A percentile compares a stretch with the other conserved stretches of the same genome.
Evolutionary conservation across 1,140 invertebrate species (phyloP).

Genomic region (Formica selysi): DNA sequence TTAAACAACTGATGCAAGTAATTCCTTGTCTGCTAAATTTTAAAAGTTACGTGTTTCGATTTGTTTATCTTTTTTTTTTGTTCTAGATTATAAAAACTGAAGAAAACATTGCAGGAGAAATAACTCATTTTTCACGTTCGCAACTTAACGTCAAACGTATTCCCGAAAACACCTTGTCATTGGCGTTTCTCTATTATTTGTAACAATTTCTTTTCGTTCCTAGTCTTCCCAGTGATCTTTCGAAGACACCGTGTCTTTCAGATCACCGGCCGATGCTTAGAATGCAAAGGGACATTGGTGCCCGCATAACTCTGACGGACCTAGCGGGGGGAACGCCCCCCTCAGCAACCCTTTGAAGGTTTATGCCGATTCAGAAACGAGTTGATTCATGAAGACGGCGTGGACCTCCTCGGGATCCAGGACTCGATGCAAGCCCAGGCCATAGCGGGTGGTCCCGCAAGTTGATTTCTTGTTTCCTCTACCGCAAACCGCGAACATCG

Average conservation of each 20-base stretch:
- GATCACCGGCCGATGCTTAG: slow-evolving; percentile 34
- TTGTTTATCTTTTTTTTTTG: not conserved
- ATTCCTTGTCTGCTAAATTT: not conserved
- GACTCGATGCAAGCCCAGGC: slow-evolving; percentile 81
- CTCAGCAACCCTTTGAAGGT: slow-evolving; percentile 79
- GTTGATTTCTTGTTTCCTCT: slow-evolving; percentile 86
- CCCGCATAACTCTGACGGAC: slow-evolving; percentile 79
- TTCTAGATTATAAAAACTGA: not conserved
- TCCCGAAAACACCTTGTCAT: not conserved
- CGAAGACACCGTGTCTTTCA: not conserved
- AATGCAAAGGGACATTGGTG: slow-evolving; percentile 70
- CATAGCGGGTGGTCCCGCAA: slow-evolving; percentile 85
- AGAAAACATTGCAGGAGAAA: not conserved
- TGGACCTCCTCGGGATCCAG: slow-evolving; percentile 85
- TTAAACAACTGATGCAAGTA: not conserved
- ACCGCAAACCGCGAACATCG: slow-evolving; percentile 73
- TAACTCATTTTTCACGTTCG: not conserved
- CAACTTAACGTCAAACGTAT: not conserved
- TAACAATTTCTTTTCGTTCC: slow-evolving; percentile 34
- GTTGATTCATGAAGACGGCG: slow-evolving; percentile 87
- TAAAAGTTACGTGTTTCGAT: not conserved
- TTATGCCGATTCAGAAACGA: slow-evolving; percentile 85
- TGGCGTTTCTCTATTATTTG: slow-evolving; percentile 10
- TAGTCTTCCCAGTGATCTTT: slow-evolving; percentile 13
- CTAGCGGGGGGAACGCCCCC: slow-evolving; percentile 67